These are phyloP conservation scores for Sebastes kiyomatsui DNA, from an alignment of 2,797 vertebrate genomes.

Conservation along the genomic window DNA sequence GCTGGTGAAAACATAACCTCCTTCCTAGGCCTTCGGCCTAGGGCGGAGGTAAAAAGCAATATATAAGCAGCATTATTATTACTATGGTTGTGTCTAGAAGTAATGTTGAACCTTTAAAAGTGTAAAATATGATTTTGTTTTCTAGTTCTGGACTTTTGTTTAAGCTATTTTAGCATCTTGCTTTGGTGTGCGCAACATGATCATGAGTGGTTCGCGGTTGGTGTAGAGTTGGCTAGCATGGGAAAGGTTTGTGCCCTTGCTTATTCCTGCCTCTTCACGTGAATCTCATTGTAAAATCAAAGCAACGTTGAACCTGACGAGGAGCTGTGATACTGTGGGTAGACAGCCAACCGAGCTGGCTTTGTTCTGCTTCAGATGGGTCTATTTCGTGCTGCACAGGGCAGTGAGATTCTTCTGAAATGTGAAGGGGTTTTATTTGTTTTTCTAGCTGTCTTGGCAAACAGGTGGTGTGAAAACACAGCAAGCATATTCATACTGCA, in stretches of 20 bases:
- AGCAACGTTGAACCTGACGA: constrained; percentile 1
- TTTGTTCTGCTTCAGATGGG: constrained; percentile 23
- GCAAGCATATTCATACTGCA: constrained; percentile 20
- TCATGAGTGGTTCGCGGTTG: not conserved
- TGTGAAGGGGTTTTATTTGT: constrained; percentile 48
- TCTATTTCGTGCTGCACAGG: constrained; percentile 16
- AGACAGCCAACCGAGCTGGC: constrained; percentile 8
- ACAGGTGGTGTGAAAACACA: constrained; percentile 48
- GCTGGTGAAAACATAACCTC: too few species aligned
- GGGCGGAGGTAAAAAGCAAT: too few species aligned
- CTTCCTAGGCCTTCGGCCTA: too few species aligned
- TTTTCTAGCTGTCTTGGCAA: constrained; percentile 47
- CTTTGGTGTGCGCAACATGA: not conserved
- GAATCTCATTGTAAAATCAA: not conserved
- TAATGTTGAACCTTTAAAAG: not conserved
- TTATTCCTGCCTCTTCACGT: not conserved
- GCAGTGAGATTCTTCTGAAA: constrained; percentile 37
- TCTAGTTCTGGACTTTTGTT: not conserved
- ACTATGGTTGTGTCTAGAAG: too few species aligned
- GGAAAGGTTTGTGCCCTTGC: not conserved
- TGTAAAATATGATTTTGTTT: not conserved
- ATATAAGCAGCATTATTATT: too few species aligned
- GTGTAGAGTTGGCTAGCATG: not conserved
- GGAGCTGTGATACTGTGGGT: not conserved
- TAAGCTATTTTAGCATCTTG: not conserved